Percentiles rank a stretch among this genome's conserved stretches.
These are phyloP conservation scores for Promerops cafer DNA, from an alignment of 2,113 vertebrate species.

Conservation along the genomic window DNA sequence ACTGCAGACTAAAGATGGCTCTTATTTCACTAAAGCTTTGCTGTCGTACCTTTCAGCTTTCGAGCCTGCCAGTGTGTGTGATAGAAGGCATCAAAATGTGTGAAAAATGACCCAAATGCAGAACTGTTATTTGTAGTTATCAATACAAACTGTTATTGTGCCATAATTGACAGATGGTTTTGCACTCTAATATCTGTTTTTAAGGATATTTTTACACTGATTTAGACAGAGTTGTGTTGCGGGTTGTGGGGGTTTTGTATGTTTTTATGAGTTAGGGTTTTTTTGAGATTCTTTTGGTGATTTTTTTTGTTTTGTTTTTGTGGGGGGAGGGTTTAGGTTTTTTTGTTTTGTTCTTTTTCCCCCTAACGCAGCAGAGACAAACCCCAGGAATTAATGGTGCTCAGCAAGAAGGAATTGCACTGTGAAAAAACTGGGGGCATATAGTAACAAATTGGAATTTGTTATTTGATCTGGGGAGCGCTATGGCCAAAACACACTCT, in stretches of 20 bases:
- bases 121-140: slow-evolving; percentile 62
- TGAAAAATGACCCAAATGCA: slow-evolving; percentile 65
- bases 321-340: no score
- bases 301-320: background rate
- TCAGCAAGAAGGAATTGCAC: background rate
- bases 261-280: background rate
- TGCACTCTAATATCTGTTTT: slow-evolving; percentile 65
- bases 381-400: background rate
- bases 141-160: slow-evolving; percentile 68
- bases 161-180: slow-evolving; percentile 65
- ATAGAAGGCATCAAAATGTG: slow-evolving; percentile 62
- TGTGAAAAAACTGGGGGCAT: background rate
- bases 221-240: slow-evolving; percentile 18
- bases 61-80: slow-evolving; percentile 44
- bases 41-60: slow-evolving; percentile 58
- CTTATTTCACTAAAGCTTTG: slow-evolving; percentile 8
- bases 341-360: background rate
- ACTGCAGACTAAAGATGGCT: background rate
- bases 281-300: background rate
- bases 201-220: slow-evolving; percentile 62
- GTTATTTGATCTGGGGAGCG: background rate
- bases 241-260: background rate
- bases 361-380: background rate
- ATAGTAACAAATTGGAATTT: background rate
- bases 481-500: background rate